Conservation (phyloP, 2,888 invertebrate species). For the Cerceris rybyensis region DNA sequence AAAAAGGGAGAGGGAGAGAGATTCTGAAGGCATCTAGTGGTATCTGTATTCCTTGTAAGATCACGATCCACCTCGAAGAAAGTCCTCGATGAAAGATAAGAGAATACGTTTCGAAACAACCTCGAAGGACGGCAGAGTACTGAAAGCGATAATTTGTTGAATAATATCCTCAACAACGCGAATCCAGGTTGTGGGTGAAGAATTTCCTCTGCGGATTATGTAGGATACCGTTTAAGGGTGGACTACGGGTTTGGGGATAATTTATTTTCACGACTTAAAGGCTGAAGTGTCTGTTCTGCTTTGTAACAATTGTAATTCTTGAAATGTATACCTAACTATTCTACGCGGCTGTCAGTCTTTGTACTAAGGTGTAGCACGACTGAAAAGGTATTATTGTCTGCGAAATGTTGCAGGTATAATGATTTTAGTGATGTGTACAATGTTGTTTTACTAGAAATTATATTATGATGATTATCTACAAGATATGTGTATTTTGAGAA, state of each 20-base stretch:
- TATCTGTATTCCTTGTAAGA: constrained; percentile 45
- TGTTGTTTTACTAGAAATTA: no score
- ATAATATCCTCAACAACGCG: constrained; percentile 35
- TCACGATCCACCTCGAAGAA: constrained; percentile 51
- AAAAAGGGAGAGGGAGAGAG: constrained; percentile 1
- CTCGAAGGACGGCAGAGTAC: constrained; percentile 39
- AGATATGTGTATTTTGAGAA: no score
- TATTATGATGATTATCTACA: no score
- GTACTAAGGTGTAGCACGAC: no score
- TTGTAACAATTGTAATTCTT: no score
- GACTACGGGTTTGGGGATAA: not conserved
- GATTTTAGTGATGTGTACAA: no score
- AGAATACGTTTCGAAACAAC: constrained; percentile 51
- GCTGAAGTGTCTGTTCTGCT: no score
- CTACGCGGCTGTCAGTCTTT: no score
- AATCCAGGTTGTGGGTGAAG: constrained; percentile 29
- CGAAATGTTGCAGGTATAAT: no score
- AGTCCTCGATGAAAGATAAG: constrained; percentile 56
- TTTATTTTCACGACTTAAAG: no score
- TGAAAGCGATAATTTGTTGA: constrained; percentile 46
- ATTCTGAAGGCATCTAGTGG: constrained; percentile 34
- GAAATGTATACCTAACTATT: no score
- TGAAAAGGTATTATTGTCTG: no score
- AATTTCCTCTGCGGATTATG: constrained; percentile 24
- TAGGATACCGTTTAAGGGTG: constrained; percentile 4